A percentile compares a stretch with the other conserved stretches of the same genome.
These are phyloP conservation scores for Reticulitermes lucifugus DNA, from an alignment of 2,888 invertebrate genomes.

Conservation along the genomic window DNA sequence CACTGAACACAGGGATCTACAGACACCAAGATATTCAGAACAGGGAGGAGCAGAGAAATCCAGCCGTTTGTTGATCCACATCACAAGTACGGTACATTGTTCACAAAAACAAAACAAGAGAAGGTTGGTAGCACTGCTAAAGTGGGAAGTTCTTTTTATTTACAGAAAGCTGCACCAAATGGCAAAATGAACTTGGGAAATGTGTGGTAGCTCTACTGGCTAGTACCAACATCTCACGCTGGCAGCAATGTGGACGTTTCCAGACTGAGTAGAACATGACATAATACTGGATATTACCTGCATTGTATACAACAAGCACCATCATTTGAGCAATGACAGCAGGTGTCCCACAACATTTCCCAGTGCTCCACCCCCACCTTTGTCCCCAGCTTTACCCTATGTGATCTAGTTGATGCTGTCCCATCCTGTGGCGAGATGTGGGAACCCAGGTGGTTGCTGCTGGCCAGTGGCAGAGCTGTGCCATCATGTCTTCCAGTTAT, in stretches of 20 bases:
- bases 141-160: not conserved
- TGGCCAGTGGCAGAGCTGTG: not conserved
- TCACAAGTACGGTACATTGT: not conserved
- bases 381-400: too few species aligned
- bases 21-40: not conserved
- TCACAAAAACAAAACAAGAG: not conserved
- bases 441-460: not conserved
- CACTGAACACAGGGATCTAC: not conserved
- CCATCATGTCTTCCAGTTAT: constrained; percentile 74
- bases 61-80: not conserved
- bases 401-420: not conserved
- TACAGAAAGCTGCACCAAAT: constrained; percentile 1
- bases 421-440: not conserved
- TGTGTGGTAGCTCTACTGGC: not conserved
- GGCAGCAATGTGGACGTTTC: constrained; percentile 3
- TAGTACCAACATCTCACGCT: not conserved
- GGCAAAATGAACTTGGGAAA: not conserved
- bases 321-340: not conserved
- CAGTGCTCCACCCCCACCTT: constrained; percentile 4
- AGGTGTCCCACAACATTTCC: constrained; percentile 3
- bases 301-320: not conserved
- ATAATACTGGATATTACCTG: constrained; percentile 2
- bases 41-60: not conserved
- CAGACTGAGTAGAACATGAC: not conserved
- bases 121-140: not conserved